Conservation (phyloP, 2,888 invertebrate genomes). For the Habroteleia sp. region DNA sequence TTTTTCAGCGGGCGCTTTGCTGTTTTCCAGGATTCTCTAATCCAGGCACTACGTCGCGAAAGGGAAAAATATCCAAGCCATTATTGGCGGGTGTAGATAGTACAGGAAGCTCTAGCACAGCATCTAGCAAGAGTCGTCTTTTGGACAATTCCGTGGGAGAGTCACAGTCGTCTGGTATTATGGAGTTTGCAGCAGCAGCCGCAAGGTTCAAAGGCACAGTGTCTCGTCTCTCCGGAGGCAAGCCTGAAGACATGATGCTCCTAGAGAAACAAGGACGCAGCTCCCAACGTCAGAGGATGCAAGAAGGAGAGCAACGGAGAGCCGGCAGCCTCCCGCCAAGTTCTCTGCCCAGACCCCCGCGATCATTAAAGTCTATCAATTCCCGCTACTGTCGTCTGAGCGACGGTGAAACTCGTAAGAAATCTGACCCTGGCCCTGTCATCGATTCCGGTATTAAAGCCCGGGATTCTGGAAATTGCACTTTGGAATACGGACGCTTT, state of each 20-base stretch:
- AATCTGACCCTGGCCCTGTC: constrained; percentile 77
- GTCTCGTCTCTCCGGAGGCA: constrained; percentile 79
- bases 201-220: constrained; percentile 74
- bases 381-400: constrained; percentile 78
- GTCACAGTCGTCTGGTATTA: constrained; percentile 61
- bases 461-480: constrained; percentile 80
- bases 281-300: constrained; percentile 88
- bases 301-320: constrained; percentile 79
- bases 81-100: constrained; percentile 86
- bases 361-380: constrained; percentile 81
- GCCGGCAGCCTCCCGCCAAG: constrained; percentile 86
- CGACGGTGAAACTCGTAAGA: constrained; percentile 78
- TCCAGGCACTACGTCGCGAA: constrained; percentile 88
- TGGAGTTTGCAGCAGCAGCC: constrained; percentile 76
- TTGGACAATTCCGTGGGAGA: constrained; percentile 77
- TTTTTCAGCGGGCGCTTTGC: constrained; percentile 91
- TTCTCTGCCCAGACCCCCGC: constrained; percentile 87
- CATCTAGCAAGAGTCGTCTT: constrained; percentile 78
- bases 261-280: constrained; percentile 89
- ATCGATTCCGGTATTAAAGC: constrained; percentile 68
- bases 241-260: constrained; percentile 87
- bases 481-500: constrained; percentile 76
- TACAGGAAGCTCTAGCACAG: constrained; percentile 78
- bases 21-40: constrained; percentile 92
- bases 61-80: constrained; percentile 89